Percentiles rank a stretch among this genome's conserved stretches.
Evolutionary conservation across 2,113 vertebrate genomes (phyloP).

Genomic region (Rhizomys pruinosus): DNA sequence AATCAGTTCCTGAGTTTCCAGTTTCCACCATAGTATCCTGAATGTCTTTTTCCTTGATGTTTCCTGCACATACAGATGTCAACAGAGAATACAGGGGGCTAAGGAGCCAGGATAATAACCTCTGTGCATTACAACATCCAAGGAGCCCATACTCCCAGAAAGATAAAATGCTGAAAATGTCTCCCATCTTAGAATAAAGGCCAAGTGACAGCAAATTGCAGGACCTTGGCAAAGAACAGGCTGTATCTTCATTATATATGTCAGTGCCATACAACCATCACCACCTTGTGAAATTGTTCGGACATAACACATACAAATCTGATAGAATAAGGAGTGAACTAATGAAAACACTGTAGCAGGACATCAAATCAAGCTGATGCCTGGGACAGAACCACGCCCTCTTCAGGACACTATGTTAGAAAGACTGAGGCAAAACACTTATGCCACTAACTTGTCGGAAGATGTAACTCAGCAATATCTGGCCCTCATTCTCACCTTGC

Average conservation of each 20-base stretch:
- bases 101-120: slow-evolving; percentile 23
- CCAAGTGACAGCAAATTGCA: background rate
- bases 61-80: background rate
- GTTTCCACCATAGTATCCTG: background rate
- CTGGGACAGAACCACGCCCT: background rate
- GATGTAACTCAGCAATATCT: slow-evolving; percentile 1
- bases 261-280: background rate
- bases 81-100: background rate
- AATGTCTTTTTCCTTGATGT: background rate
- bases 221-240: background rate
- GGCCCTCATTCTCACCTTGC: background rate
- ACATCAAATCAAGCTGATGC: background rate
- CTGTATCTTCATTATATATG: background rate
- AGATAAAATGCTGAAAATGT: background rate
- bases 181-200: background rate
- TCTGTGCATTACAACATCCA: background rate
- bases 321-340: background rate
- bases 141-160: background rate
- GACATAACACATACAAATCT: background rate
- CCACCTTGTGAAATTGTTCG: background rate
- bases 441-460: background rate
- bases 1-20: too few species aligned
- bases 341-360: background rate
- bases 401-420: background rate
- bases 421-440: slow-evolving; percentile 9